Evolutionary conservation across 2,797 vertebrate genomes (phyloP).

Genomic region (Pipistrellus pygmaeus): DNA sequence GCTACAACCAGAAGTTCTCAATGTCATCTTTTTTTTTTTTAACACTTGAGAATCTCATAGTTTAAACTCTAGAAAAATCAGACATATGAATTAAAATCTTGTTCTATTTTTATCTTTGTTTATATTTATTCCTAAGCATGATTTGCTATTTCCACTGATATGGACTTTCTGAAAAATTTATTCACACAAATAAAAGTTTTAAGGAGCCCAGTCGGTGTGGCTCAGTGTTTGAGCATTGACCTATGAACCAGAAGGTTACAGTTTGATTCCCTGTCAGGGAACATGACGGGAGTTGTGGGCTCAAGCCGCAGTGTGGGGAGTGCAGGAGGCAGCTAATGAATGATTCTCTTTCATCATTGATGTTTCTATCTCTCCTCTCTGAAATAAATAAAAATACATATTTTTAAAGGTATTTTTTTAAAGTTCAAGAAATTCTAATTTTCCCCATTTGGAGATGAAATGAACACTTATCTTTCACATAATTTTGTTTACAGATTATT

Average conservation of each 20-base stretch:
- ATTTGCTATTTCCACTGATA: conserved; percentile 19
- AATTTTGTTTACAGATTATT: conserved; percentile 34
- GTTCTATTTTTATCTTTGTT: neutral
- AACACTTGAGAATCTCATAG: neutral
- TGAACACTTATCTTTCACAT: neutral
- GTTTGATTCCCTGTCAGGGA: too few species aligned
- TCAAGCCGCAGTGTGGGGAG: too few species aligned
- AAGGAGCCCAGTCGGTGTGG: too few species aligned
- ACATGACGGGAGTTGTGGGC: too few species aligned
- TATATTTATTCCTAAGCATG: neutral
- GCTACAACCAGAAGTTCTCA: neutral
- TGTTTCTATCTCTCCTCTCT: too few species aligned
- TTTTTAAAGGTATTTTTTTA: too few species aligned
- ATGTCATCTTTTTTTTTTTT: neutral
- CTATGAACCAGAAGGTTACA: too few species aligned
- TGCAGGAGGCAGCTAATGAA: too few species aligned
- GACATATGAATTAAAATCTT: neutral
- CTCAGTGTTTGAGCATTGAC: too few species aligned
- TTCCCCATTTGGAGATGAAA: conserved; percentile 32
- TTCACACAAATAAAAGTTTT: neutral
- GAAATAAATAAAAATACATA: too few species aligned
- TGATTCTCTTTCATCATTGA: too few species aligned
- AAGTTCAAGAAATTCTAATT: conserved; percentile 11
- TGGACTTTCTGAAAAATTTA: neutral
- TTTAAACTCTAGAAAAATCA: conserved; percentile 39